Evolutionary conservation across 37 sponge, comb jelly and placozoan genomes (phyloP), one percentile per base, ranked within the genome.

Genomic region (Hexactinellida sp.): DNA sequence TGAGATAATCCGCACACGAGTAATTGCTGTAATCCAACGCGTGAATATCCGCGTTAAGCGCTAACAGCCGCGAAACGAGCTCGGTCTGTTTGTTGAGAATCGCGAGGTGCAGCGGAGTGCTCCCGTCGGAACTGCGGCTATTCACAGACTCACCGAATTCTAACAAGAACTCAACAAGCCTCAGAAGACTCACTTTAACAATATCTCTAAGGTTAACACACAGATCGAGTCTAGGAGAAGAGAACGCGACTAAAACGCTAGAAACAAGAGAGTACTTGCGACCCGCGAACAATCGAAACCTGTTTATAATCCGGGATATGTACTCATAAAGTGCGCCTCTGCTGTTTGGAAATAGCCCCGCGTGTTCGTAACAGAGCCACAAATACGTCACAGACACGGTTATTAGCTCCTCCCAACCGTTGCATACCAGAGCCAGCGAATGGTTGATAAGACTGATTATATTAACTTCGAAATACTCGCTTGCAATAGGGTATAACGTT

Each of bases 381-480:
- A 63, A n/a, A 63, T 63, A 63, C 25, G 76, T 63, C 32, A 63
- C 34, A n/a, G 76, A 63, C 3, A 63, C 76, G 34, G 76, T 25
- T 10, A 63, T 63, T 3, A 63, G 76, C 34, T 63, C 76, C 13
- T 63, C 76, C 76, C 76, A 63, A 25, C 19, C 76, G 34, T 25
- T n/a, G 34, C 76, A 63, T n/a, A n/a, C 21, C 28, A 63, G 34
- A 63, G 76, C 25, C 76, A 63, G 30, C 3, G 28, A 23, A 63
- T 63, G 76, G 76, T 63, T 63, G 76, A 63, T 10, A 63, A 63
- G 76, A 10, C 13, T 63, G 28, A 63, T 23, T 25, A 63, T 63
- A n/a, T 63, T 63, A 63, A 63, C 28, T 25, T n/a, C 30, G 34
- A 63, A 63, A n/a, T 63, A 63, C 76, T 63, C 76, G 76, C 76